Conservation (phyloP, 2,113 vertebrate genomes). For the Ia io region DNA sequence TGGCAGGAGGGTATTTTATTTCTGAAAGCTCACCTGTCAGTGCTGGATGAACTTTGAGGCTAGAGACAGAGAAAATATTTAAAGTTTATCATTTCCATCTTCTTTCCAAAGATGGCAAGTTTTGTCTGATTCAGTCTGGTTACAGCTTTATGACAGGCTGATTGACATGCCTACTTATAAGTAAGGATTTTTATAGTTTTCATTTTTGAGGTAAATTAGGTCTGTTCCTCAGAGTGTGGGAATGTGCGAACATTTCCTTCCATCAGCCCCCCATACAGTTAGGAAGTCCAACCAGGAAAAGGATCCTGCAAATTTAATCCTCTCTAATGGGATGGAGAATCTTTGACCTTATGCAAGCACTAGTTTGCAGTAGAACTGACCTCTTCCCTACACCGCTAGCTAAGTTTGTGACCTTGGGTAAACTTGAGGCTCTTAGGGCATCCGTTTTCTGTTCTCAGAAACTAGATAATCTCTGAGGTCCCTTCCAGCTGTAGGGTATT, state of each 20-base stretch:
- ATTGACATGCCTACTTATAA: constrained; percentile 27
- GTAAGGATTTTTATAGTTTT: constrained; percentile 36
- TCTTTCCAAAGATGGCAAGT: not conserved
- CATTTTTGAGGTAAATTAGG: constrained; percentile 46
- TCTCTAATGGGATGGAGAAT: not conserved
- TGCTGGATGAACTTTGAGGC: not conserved
- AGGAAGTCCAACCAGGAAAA: not conserved
- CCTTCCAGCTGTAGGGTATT: not conserved
- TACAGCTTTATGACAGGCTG: not conserved
- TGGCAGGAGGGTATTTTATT: constrained; percentile 13
- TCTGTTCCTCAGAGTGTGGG: not conserved
- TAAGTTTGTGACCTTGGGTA: not conserved
- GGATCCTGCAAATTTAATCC: not conserved
- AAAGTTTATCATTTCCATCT: not conserved
- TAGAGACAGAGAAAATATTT: not conserved
- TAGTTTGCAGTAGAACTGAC: not conserved
- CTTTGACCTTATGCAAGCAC: not conserved
- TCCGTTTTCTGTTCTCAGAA: not conserved
- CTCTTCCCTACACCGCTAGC: not conserved
- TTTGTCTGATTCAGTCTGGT: not conserved
- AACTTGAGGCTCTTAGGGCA: no score
- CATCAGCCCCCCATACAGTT: not conserved
- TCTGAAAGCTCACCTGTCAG: not conserved
- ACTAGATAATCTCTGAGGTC: not conserved
- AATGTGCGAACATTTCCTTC: not conserved